Percentiles rank a stretch among this genome's conserved stretches.
These are phyloP conservation scores for Ailuropoda melanoleuca DNA, from an alignment of 2,113 vertebrate genomes.

Conservation along the genomic window DNA sequence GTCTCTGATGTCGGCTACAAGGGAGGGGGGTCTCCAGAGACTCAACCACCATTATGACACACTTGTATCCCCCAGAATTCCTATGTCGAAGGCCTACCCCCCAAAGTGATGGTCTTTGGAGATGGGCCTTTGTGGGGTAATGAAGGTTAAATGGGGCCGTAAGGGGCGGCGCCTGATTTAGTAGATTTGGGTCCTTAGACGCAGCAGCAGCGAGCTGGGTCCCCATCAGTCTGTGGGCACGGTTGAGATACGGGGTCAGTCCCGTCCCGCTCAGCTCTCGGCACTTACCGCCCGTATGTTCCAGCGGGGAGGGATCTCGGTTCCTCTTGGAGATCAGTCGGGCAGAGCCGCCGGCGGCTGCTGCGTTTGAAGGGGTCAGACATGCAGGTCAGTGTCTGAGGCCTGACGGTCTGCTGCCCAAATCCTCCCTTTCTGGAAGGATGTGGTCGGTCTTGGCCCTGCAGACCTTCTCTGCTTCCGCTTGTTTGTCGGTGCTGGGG, in stretches of 20 bases:
- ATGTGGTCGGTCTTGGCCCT: too few species aligned
- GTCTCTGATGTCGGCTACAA: background rate
- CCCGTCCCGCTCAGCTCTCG: fast-evolving
- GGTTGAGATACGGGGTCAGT: background rate
- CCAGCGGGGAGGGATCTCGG: background rate
- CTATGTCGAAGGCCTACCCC: background rate
- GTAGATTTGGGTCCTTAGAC: background rate
- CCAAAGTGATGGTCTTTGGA: background rate
- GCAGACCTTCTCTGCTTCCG: too few species aligned
- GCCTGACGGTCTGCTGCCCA: too few species aligned
- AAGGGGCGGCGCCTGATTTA: background rate
- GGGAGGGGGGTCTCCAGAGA: background rate
- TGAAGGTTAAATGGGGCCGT: background rate
- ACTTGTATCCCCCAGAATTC: background rate
- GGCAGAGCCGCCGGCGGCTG: too few species aligned
- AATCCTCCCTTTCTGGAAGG: too few species aligned
- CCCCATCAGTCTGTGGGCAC: background rate
- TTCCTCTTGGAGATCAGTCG: background rate
- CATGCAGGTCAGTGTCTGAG: too few species aligned
- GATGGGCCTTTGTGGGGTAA: background rate
- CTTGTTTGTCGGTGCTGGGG: too few species aligned
- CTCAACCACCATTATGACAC: background rate
- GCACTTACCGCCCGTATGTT: background rate
- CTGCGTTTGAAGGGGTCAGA: background rate
- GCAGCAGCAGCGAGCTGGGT: background rate